phyloP scores from a whole-genome alignment of 2,113 vertebrate species.

The Tachuris rubrigastra region DNA sequence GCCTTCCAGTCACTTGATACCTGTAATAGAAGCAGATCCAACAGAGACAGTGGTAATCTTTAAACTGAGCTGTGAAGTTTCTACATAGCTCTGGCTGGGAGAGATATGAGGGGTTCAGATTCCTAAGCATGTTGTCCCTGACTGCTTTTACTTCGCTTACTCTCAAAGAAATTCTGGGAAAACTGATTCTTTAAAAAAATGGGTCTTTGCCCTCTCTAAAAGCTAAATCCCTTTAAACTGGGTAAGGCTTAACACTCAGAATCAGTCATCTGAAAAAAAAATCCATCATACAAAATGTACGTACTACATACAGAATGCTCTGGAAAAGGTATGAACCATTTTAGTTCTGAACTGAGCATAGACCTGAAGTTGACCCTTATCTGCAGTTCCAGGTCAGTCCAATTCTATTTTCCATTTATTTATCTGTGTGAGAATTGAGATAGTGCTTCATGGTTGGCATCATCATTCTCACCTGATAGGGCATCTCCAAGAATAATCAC shows the following conservation, averaged over 20 bases:
- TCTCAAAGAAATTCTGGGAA: neutral
- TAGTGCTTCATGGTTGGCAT: neutral
- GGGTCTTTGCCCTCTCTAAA: neutral
- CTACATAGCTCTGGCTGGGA: neutral
- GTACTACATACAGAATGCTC: neutral
- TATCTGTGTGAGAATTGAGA: neutral
- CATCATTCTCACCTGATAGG: rapidly evolving
- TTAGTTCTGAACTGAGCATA: neutral
- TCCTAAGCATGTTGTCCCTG: neutral
- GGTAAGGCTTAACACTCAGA: neutral
- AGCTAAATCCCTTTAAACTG: neutral
- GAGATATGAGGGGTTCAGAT: neutral
- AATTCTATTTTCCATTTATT: neutral
- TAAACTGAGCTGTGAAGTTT: neutral
- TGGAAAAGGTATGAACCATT: neutral
- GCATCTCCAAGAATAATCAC: neutral
- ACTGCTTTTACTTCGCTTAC: neutral
- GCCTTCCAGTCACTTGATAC: neutral
- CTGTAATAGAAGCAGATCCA: neutral
- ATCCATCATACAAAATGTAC: neutral
- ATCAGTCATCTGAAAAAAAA: neutral
- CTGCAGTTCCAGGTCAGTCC: neutral
- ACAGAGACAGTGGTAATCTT: neutral
- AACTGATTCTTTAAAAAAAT: neutral
- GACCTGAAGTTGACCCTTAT: neutral